Base-by-base conservation (phyloP, 1,140 invertebrate species). In the Cydia splendana region DNA sequence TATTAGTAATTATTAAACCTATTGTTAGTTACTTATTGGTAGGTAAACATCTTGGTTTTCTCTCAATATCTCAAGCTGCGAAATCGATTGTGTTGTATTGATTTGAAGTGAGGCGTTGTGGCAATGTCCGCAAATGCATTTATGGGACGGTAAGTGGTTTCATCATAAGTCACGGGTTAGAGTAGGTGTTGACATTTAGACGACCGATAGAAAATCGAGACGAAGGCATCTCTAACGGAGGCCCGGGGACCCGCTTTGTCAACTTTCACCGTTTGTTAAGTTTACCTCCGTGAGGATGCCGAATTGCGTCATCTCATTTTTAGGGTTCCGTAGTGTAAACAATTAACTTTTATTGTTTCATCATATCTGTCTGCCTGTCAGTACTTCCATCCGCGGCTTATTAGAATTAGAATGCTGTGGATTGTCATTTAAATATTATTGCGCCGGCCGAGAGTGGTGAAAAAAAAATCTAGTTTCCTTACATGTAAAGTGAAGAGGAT, bases 241-340 rank as follows among this genome's bases (percentile, higher is more conserved):
- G 69, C 76, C 38, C 24, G 45, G 65, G 76, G 76, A 75, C 77
- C 76, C 74, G n/a, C 78, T 82, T 67, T 53, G 76, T 87, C 86
- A 89, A 88, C 88, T 89, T 89, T 89, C 88, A 89, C 88, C 83
- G 75, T 87, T 89, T 89, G 84, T 87, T 85, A 81, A 83, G 80
- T 87, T 84, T 82, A 80, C 84, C 77, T 77, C 80, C 74, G 79
- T 74, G 77, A 76, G 84, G 82, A 87, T 88, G 87, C 84, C 84
- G 82, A 71, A 84, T 84, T 86, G 78, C 80, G 79, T 87, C 85
- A 84, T 80, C 57, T 79, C 76, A 88, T 85, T 82, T 79, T 80
- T 84, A 82, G 45, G 45, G 45, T 48, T 13, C 45, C 45, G 45
- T 15, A 15, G 45, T 2, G 24, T 48, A 13, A 15, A 15, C 4